A percentile compares a stretch with the other conserved stretches of the same genome.
phyloP scores from a whole-genome alignment of 2,888 invertebrate species.

The Agonopterix arenella region DNA sequence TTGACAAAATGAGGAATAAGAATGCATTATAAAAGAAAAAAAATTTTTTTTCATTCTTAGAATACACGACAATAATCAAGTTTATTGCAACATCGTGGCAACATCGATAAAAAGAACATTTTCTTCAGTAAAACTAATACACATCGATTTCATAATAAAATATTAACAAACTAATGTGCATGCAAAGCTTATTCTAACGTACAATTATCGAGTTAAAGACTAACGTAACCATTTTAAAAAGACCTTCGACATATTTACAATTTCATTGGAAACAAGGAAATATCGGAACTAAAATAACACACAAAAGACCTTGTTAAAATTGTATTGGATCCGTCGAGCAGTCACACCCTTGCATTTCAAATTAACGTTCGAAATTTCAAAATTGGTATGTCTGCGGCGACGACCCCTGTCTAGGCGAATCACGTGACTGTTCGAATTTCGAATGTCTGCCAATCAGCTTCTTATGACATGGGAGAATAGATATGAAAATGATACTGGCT shows the following conservation, averaged over 20 bases:
- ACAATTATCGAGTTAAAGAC: conserved; percentile 18
- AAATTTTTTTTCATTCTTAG: no score
- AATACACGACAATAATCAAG: no score
- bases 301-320: conserved; percentile 16
- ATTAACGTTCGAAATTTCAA: conserved; percentile 19
- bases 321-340: conserved; percentile 9
- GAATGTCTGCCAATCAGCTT: conserved; percentile 21
- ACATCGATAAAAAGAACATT: no score
- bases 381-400: conserved; percentile 22
- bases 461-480: conserved; percentile 12
- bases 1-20: no score
- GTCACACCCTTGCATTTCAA: conserved; percentile 23
- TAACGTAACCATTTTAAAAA: no score
- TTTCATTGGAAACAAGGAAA: no score
- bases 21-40: no score
- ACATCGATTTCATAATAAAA: conserved; percentile 11
- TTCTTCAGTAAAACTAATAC: not conserved
- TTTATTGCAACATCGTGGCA: no score
- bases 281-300: conserved; percentile 1
- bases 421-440: conserved; percentile 11
- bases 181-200: conserved; percentile 8
- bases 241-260: no score
- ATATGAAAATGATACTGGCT: conserved; percentile 6
- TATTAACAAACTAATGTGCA: conserved; percentile 24
- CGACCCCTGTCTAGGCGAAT: conserved; percentile 18